These are phyloP conservation scores for Prunella himalayana DNA, from an alignment of 2,113 vertebrate species.

Conservation along the genomic window DNA sequence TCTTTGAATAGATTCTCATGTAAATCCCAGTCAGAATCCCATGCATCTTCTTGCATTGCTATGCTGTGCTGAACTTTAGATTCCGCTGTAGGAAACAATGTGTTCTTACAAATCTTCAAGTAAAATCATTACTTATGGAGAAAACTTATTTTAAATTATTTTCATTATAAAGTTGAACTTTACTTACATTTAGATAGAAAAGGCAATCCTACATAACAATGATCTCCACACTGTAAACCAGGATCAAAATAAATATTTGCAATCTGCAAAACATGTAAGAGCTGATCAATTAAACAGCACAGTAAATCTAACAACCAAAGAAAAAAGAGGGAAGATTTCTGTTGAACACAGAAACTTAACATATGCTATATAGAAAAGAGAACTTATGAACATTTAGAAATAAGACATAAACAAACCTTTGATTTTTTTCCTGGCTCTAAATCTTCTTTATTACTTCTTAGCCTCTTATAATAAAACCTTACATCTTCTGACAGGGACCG, in stretches of 20 bases:
- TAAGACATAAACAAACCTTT: slow-evolving; percentile 79
- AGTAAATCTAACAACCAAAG: not conserved
- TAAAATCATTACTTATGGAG: not conserved
- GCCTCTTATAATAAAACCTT: slow-evolving; percentile 91
- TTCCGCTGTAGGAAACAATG: slow-evolving; percentile 75
- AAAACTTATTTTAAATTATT: not conserved
- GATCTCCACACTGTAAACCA: slow-evolving; percentile 90
- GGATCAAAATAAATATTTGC: slow-evolving; percentile 99
- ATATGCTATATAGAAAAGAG: not conserved
- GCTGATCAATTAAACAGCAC: not conserved
- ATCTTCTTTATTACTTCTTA: slow-evolving; percentile 91
- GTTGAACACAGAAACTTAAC: not conserved
- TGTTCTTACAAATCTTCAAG: not conserved
- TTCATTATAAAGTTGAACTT: not conserved
- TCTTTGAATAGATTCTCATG: slow-evolving; percentile 87
- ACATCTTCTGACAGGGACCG: slow-evolving; percentile 89
- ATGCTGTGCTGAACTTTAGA: slow-evolving; percentile 81
- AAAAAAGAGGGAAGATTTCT: not conserved
- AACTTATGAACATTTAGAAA: not conserved
- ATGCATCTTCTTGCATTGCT: slow-evolving; percentile 87
- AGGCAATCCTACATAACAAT: slow-evolving; percentile 93
- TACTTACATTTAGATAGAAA: slow-evolving; percentile 95
- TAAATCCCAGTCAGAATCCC: slow-evolving; percentile 91
- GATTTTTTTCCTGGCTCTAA: slow-evolving; percentile 92
- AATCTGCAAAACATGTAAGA: slow-evolving; percentile 78